Evolutionary conservation across 2,113 vertebrate genomes (phyloP).

Genomic region (Grammomys surdaster): DNA sequence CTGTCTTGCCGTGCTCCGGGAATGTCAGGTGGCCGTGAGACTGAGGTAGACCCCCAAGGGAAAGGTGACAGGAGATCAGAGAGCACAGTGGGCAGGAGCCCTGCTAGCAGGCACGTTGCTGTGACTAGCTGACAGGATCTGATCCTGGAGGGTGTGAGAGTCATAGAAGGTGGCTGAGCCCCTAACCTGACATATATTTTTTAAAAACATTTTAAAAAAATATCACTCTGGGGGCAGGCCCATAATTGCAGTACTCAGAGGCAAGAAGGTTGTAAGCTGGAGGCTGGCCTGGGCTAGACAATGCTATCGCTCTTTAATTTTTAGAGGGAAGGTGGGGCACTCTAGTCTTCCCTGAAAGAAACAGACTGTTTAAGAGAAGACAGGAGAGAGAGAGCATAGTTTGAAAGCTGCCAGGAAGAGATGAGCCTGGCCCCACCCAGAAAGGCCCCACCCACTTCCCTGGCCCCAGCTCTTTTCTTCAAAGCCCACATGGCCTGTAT

Average conservation of each 20-base stretch:
- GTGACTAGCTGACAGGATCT: background rate
- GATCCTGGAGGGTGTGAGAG: background rate
- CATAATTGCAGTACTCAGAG: background rate
- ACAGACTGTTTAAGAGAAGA: background rate
- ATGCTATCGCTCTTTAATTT: background rate
- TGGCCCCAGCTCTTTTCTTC: background rate
- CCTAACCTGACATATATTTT: background rate
- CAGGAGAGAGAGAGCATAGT: background rate
- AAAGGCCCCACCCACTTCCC: background rate
- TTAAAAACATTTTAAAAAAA: background rate
- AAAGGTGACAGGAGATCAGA: background rate
- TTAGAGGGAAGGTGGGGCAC: too few relatives aligned
- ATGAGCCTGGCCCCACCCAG: background rate
- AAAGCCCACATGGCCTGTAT: conserved; percentile 27
- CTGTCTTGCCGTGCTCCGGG: accelerated
- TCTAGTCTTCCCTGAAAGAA: background rate
- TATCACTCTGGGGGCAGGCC: background rate
- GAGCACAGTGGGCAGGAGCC: background rate
- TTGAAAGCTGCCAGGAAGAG: background rate
- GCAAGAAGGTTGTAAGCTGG: background rate
- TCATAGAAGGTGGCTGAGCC: background rate
- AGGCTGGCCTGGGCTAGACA: background rate
- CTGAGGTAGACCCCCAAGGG: background rate
- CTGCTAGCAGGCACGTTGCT: background rate
- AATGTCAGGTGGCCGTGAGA: background rate